These are phyloP conservation scores for Progne subis DNA, from an alignment of 2,113 vertebrate genomes.

Conservation along the genomic window DNA sequence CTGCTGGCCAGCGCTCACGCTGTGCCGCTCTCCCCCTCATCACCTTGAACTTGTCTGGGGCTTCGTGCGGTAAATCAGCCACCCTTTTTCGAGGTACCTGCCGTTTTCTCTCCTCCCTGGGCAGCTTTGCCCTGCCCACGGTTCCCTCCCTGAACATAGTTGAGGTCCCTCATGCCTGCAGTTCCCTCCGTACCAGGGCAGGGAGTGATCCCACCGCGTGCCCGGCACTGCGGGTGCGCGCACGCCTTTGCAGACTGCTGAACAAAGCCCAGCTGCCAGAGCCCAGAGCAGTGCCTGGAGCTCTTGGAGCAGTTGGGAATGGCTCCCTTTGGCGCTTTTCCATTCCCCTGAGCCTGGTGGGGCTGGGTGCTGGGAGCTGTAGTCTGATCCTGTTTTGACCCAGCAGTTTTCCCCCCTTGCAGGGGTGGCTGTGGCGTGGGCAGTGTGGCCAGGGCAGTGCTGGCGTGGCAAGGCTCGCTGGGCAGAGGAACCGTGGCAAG, in stretches of 20 bases:
- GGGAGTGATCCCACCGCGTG: background rate
- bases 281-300: background rate
- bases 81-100: background rate
- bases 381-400: background rate
- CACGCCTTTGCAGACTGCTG: background rate
- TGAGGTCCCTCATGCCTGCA: background rate
- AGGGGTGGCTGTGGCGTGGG: background rate
- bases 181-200: background rate
- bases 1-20: rapidly evolving
- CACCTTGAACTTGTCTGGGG: conserved; percentile 20
- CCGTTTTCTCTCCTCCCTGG: background rate
- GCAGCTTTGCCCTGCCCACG: background rate
- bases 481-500: background rate
- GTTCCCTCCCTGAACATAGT: background rate
- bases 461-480: rapidly evolving
- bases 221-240: rapidly evolving
- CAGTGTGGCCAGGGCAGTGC: background rate
- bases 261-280: conserved; percentile 8
- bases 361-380: background rate
- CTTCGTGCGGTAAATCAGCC: background rate
- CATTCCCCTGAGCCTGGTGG: background rate
- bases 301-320: background rate
- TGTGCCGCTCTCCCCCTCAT: background rate
- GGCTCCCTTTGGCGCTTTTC: background rate
- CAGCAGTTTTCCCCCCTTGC: rapidly evolving